A percentile compares a stretch with the other conserved stretches of the same genome.
phyloP scores from a whole-genome alignment of 2,113 vertebrate genomes.

The Nannobrachium achirus region DNA sequence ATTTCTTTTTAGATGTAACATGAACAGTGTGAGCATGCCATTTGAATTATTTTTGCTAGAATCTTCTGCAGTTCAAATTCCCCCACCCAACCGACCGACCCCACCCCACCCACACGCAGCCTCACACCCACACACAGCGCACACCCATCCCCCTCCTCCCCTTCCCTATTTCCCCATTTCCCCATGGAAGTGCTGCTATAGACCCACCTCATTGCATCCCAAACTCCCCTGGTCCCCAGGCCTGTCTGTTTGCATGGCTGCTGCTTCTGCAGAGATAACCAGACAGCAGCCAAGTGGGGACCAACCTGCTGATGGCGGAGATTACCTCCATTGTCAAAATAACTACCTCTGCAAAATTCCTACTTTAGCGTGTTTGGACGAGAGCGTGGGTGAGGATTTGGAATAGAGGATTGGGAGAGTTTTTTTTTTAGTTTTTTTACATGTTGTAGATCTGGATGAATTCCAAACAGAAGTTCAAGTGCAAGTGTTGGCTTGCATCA shows the following conservation, averaged over 20 bases:
- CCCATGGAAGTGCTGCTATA: constrained; percentile 52
- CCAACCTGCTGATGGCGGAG: constrained; percentile 78
- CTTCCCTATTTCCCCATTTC: constrained; percentile 65
- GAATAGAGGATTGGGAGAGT: constrained; percentile 65
- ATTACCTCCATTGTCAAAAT: constrained; percentile 82
- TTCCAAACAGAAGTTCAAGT: constrained; percentile 64
- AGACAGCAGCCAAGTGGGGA: constrained; percentile 71
- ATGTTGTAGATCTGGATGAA: constrained; percentile 72
- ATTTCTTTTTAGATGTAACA: no score
- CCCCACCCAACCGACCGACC: constrained; percentile 31
- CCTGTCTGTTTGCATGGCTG: constrained; percentile 58
- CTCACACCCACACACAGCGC: constrained; percentile 2
- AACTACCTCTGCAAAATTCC: constrained; percentile 81
- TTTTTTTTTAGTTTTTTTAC: constrained; percentile 60
- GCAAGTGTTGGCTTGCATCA: constrained; percentile 66
- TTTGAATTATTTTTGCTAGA: constrained; percentile 39
- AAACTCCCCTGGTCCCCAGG: constrained; percentile 60
- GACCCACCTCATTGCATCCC: constrained; percentile 59
- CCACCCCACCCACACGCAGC: constrained; percentile 13
- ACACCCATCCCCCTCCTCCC: constrained; percentile 14
- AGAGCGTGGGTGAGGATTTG: constrained; percentile 66
- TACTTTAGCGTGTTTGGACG: constrained; percentile 78
- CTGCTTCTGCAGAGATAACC: constrained; percentile 81
- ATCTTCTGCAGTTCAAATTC: constrained; percentile 44
- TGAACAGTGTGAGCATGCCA: no score